These are phyloP conservation scores for Melitaea athalia DNA, from an alignment of 2,888 invertebrate species.

Conservation along the genomic window DNA sequence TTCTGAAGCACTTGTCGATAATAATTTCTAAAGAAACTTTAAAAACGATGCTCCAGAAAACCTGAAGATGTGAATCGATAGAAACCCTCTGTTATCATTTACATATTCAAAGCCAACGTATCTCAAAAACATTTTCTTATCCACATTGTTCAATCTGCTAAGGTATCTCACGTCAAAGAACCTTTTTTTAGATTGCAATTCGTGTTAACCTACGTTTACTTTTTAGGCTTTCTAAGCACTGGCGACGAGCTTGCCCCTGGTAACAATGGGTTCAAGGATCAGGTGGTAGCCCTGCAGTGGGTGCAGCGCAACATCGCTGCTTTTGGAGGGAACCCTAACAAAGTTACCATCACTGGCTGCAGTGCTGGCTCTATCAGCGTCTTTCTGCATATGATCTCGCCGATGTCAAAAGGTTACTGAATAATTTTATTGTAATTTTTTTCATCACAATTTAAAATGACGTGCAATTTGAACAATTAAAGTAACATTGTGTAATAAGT, in stretches of 20 bases:
- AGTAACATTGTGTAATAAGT: too few relatives aligned
- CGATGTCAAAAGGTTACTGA: constrained; percentile 81
- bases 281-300: constrained; percentile 84
- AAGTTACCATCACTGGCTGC: constrained; percentile 84
- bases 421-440: constrained; percentile 13
- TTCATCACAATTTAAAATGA: too few relatives aligned
- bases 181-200: too few relatives aligned
- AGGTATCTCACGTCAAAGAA: neutral
- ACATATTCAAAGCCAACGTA: too few relatives aligned
- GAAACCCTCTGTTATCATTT: too few relatives aligned
- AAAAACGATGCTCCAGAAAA: too few relatives aligned
- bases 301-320: constrained; percentile 82
- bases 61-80: too few relatives aligned
- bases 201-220: neutral
- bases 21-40: too few relatives aligned
- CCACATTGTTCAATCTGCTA: too few relatives aligned
- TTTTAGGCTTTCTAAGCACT: constrained; percentile 80
- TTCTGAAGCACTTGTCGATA: too few relatives aligned
- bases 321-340: constrained; percentile 84
- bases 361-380: constrained; percentile 79
- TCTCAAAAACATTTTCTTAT: too few relatives aligned
- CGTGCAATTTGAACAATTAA: too few relatives aligned
- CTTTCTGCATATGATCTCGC: constrained; percentile 83
- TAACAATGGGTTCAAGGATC: constrained; percentile 86
- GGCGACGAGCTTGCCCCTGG: constrained; percentile 84